Evolutionary conservation across 2,797 vertebrate species (phyloP).

Genomic region (Acipenser ruthenus): DNA sequence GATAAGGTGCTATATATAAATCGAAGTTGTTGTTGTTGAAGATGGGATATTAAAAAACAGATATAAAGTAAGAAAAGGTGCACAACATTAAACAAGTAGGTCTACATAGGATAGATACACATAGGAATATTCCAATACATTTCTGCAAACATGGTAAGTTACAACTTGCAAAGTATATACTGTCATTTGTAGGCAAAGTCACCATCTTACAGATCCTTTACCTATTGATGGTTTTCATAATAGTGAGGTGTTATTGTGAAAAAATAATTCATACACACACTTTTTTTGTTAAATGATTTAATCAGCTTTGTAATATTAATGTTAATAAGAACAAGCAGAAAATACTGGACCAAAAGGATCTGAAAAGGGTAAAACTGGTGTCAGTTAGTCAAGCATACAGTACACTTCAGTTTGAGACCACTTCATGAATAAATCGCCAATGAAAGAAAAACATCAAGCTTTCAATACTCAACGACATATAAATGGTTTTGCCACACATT

Average conservation of each 20-base stretch:
- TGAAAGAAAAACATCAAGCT: neutral
- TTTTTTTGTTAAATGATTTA: slow-evolving; percentile 19
- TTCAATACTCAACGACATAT: neutral
- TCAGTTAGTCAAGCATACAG: neutral
- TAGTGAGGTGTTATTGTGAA: neutral
- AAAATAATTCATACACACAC: slow-evolving; percentile 7
- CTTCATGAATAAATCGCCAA: neutral
- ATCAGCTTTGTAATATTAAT: slow-evolving; percentile 17
- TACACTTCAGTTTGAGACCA: slow-evolving; percentile 1
- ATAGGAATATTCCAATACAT: too few relatives aligned
- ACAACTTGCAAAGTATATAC: too few relatives aligned
- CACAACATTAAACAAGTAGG: too few relatives aligned
- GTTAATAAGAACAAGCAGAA: slow-evolving; percentile 17
- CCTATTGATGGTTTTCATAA: too few relatives aligned
- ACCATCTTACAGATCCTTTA: too few relatives aligned
- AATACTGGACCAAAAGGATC: slow-evolving; percentile 13
- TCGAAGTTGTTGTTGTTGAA: too few relatives aligned
- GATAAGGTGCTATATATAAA: too few relatives aligned
- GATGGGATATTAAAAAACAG: too few relatives aligned
- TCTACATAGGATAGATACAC: too few relatives aligned
- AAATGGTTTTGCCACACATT: neutral
- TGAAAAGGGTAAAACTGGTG: neutral
- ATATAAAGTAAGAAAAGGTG: too few relatives aligned
- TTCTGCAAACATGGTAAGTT: too few relatives aligned
- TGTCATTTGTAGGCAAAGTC: too few relatives aligned